Evolutionary conservation across 2,113 vertebrate genomes (phyloP), one percentile per base, ranked within the genome.

Genomic region (Dasyornis broadbenti): DNA sequence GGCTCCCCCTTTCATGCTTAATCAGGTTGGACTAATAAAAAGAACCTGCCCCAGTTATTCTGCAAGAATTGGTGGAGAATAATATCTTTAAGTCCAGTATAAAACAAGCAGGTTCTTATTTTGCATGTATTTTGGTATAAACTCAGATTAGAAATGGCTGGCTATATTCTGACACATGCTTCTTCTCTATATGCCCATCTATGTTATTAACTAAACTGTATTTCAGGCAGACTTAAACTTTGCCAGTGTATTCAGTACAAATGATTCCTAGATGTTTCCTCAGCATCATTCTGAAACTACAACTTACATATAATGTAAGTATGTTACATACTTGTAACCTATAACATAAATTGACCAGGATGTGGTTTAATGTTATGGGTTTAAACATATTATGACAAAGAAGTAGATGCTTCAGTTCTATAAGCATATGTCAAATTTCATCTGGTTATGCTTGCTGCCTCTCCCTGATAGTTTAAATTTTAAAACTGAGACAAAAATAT

Each of bases 61-160:
- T 80, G 52, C 39, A 92, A 69, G 60, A 75, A 42, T 15, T 78
- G 59, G n/a, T n/a, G 49, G 22, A 69, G 13, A 86, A 73, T 17
- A 49, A 63, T 49, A 47, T 64, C 53, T 95, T 95, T 86, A 57
- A 89, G 78, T 85, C 65, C 78, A 85, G 26, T 8, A 60, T 54
- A 82, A 95, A 96, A 71, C 54, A 92, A 77, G 52, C 47, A 91
- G 61, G 69, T 54, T 77, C 53, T 90, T 92, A 79, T 57, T 88
- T 72, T 60, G 15, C 10, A 42, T 37, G 16, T 80, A 86, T 39
- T 77, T 57, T 40, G 5, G 23, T 63, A 82, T 23, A 33, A 91
- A 82, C 11, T n/a, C 53, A n/a, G 21, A 53, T 94, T 90, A 92
- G 65, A 94, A 94, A 81, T 15, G 5, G 24, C 16, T 86, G 52